Base-by-base conservation (phyloP, 2,888 invertebrate species). In the Tenodera sinensis region DNA sequence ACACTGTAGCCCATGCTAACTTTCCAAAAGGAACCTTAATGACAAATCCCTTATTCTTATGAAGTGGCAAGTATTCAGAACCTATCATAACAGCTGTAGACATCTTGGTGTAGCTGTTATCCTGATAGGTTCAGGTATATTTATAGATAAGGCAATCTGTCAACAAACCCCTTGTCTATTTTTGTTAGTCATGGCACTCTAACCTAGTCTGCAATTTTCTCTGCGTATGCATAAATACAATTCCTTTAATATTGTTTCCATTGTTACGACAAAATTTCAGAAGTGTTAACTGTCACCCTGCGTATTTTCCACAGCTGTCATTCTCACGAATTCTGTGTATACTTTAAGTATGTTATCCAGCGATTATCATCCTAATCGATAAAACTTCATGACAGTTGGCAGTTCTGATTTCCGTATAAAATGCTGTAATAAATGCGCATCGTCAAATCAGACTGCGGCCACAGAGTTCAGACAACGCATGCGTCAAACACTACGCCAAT, bases 1-100 rank as follows among this genome's bases (percentile, higher is more conserved):
- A 95, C 30, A 97, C 96, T 25, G 96, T 96, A 90, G 95, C 93
- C 92, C 96, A 94, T 84, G 97, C 96, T 91, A 97, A 93, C 92
- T 95, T 96, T 89, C 95, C 94, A 91, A 96, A 95, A 28, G 96
- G 94, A 90, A 97, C 93, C 85, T 92, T 91, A 83, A 91, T 87
- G 82, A 91, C 90, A 89, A 91, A 91, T 14, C 91, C 91, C 89
- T 91, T 91, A 83, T 90, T 90, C 88, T 91, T 91, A 87, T 91
- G 90, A 28, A 92, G 90, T 81, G 92, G 91, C 89, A 92, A 89
- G 89, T 92, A 92, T 88, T 91, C 91, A 54, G 91, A 71, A 82
- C 84, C 83, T 28, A 89, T 90, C 84, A 84, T 89, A 83, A 89
- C 89, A 20, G 87, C 81, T 85, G 90, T 89, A 34, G 89, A 88